Evolutionary conservation across 2,113 vertebrate genomes (phyloP).

Genomic region (Campylomormyrus tamandua): DNA sequence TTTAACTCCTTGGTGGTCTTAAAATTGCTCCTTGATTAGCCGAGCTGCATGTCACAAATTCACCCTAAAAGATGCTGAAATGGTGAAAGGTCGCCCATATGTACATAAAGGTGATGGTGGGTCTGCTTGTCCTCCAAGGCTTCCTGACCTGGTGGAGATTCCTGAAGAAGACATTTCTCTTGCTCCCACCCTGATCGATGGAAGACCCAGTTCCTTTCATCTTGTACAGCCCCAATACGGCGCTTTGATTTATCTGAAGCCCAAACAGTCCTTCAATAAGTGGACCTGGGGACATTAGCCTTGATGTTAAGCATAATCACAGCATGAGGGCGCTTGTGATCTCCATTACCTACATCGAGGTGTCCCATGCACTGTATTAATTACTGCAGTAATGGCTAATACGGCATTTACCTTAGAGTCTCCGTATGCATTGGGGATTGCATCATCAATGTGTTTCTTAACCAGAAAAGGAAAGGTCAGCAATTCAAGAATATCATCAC

Average conservation of each 20-base stretch:
- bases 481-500: slow-evolving; percentile 18
- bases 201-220: slow-evolving; percentile 56
- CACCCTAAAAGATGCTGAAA: not conserved
- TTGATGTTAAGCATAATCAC: slow-evolving; percentile 76
- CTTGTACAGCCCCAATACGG: slow-evolving; percentile 29
- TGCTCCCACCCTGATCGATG: slow-evolving; percentile 62
- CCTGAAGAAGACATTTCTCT: slow-evolving; percentile 45
- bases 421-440: slow-evolving; percentile 24
- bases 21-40: not conserved
- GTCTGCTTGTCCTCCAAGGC: slow-evolving; percentile 54
- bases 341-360: slow-evolving; percentile 37
- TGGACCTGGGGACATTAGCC: slow-evolving; percentile 72
- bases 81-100: not conserved
- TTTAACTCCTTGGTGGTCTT: not conserved
- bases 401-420: slow-evolving; percentile 31
- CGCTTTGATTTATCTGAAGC: slow-evolving; percentile 64
- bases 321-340: slow-evolving; percentile 54
- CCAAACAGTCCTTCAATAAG: slow-evolving; percentile 71
- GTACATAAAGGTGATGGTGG: slow-evolving; percentile 37
- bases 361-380: slow-evolving; percentile 35
- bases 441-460: slow-evolving; percentile 18
- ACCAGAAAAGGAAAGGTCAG: not conserved
- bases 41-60: not conserved
- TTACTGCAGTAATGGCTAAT: slow-evolving; percentile 35
- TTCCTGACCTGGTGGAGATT: slow-evolving; percentile 64